These are phyloP conservation scores for Epizoanthus rinbou DNA, from an alignment of 92 coral and sea anemone genomes.

Conservation along the genomic window DNA sequence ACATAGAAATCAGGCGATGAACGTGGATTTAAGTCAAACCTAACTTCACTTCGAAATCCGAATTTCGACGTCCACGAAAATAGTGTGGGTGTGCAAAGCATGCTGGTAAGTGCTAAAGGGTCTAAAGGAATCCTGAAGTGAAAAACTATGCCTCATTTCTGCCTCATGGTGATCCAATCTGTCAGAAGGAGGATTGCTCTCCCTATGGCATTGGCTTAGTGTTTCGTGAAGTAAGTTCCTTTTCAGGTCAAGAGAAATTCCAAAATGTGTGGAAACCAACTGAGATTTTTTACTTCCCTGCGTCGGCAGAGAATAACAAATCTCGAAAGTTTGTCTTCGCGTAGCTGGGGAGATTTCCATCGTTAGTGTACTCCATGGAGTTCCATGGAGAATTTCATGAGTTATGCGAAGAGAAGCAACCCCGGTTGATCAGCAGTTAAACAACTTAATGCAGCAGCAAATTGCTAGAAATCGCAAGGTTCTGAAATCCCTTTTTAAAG, in stretches of 20 bases:
- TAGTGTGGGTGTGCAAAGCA: too few relatives aligned
- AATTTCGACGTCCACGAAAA: too few relatives aligned
- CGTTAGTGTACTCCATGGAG: too few relatives aligned
- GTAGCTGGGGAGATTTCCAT: too few relatives aligned
- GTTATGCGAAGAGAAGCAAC: slow-evolving; percentile 32
- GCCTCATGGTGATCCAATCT: slow-evolving; percentile 12
- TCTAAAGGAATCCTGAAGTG: too few relatives aligned
- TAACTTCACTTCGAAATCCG: too few relatives aligned
- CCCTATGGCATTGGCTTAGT: slow-evolving; percentile 10
- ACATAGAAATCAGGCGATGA: too few relatives aligned
- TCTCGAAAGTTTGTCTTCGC: too few relatives aligned
- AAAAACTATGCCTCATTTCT: too few relatives aligned
- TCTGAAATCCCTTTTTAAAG: slow-evolving; percentile 35
- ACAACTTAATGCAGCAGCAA: slow-evolving; percentile 38
- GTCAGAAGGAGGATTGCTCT: neutral
- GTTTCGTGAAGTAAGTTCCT: slow-evolving; percentile 36
- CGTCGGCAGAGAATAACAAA: too few relatives aligned
- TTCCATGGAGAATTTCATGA: slow-evolving; percentile 43
- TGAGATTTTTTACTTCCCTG: slow-evolving; percentile 8
- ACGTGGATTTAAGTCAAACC: too few relatives aligned
- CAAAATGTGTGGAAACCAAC: slow-evolving; percentile 60
- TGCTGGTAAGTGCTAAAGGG: too few relatives aligned
- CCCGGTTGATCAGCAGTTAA: neutral
- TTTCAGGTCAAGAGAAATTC: slow-evolving; percentile 46
- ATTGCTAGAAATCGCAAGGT: slow-evolving; percentile 42